Percentiles rank a stretch among this genome's conserved stretches.
Conservation (phyloP, 2,888 invertebrate genomes). For the Cancer borealis region DNA sequence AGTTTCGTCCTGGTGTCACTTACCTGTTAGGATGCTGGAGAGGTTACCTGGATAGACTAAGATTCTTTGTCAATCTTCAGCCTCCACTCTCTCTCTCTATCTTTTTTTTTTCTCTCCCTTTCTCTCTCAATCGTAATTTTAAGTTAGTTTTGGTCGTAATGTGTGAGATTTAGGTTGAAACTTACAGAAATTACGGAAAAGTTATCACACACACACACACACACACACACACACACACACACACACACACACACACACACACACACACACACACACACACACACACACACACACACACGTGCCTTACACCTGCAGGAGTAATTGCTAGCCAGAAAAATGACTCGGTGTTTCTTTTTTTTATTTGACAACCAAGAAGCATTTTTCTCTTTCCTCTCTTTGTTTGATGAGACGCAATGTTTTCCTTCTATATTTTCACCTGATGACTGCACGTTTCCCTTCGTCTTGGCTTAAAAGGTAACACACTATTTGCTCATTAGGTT, state of each 20-base stretch:
- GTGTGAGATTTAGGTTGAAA: no score
- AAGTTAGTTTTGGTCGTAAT: no score
- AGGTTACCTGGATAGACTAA: neutral
- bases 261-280: slow-evolving; percentile 32
- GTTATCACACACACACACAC: no score
- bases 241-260: neutral
- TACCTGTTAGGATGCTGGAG: neutral
- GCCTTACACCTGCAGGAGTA: neutral
- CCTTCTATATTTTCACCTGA: neutral
- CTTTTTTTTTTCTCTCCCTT: neutral
- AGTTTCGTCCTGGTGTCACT: neutral
- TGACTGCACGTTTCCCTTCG: neutral
- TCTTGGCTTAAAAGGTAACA: neutral
- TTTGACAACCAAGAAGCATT: neutral
- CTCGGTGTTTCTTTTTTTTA: neutral
- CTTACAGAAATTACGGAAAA: no score
- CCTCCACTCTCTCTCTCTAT: neutral
- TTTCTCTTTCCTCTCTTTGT: neutral
- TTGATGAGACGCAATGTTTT: neutral
- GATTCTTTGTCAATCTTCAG: neutral
- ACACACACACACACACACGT: slow-evolving; percentile 20
- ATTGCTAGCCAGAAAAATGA: neutral
- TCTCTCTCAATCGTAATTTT: neutral
- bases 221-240: no score
- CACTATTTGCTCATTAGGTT: slow-evolving; percentile 7